Percentiles rank a stretch among this genome's conserved stretches.
Conservation (phyloP, 2,797 vertebrate species). For the Neosilurus hyrtlii region DNA sequence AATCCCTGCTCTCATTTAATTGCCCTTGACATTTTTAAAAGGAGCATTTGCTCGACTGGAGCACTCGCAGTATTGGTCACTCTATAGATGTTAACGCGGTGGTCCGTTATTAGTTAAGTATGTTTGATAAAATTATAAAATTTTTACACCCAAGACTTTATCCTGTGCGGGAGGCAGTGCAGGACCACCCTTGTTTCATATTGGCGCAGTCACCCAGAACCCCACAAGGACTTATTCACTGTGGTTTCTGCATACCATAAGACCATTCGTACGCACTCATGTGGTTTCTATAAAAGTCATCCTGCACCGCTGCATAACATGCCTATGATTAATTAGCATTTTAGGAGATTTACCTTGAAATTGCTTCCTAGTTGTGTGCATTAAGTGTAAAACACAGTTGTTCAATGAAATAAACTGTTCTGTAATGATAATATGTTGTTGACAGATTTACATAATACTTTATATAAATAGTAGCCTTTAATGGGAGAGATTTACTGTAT, state of each 20-base stretch:
- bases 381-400: slow-evolving; percentile 2
- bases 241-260: slow-evolving; percentile 35
- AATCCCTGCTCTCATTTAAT: slow-evolving; percentile 38
- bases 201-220: slow-evolving; percentile 39
- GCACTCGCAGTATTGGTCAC: background rate
- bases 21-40: slow-evolving; percentile 18
- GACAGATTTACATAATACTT: background rate
- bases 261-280: slow-evolving; percentile 15
- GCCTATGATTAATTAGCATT: slow-evolving; percentile 33
- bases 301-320: slow-evolving; percentile 9
- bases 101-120: slow-evolving; percentile 8
- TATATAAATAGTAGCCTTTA: background rate
- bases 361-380: slow-evolving; percentile 15
- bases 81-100: background rate
- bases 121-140: background rate
- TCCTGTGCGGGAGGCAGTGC: slow-evolving; percentile 6
- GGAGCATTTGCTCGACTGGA: background rate
- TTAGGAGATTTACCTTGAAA: background rate
- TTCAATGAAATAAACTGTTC: background rate
- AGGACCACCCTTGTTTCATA: slow-evolving; percentile 43
- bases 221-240: slow-evolving; percentile 31
- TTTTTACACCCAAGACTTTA: slow-evolving; percentile 24
- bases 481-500: background rate
- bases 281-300: slow-evolving; percentile 30
- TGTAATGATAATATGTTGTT: background rate